Percentiles rank a stretch among this genome's conserved stretches.
phyloP scores from a whole-genome alignment of 2,888 invertebrate genomes.

The Amphipoea oculea region DNA sequence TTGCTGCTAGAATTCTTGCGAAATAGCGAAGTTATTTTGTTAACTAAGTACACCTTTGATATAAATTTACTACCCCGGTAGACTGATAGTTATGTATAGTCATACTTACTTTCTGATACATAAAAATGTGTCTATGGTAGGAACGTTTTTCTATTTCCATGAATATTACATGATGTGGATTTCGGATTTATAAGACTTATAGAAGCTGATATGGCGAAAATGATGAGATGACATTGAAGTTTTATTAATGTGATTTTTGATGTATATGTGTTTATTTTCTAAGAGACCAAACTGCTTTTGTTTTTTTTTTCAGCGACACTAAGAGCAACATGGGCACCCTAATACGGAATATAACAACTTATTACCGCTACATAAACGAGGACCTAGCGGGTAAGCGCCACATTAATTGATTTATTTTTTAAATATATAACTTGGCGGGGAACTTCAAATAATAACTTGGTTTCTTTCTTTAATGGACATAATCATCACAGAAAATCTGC shows the following conservation, averaged over 20 bases:
- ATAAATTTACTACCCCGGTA: not conserved
- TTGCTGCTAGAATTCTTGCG: not conserved
- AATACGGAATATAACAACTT: constrained; percentile 80
- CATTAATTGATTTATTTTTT: not conserved
- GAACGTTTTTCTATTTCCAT: not conserved
- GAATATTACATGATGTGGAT: not conserved
- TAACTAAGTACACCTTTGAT: not conserved
- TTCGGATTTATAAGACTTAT: too few relatives aligned
- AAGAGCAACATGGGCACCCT: constrained; percentile 79
- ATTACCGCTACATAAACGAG: constrained; percentile 83
- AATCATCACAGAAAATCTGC: too few relatives aligned
- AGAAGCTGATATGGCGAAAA: too few relatives aligned
- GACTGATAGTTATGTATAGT: not conserved
- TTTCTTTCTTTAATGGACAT: not conserved
- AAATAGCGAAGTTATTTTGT: not conserved
- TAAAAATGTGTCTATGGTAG: too few relatives aligned
- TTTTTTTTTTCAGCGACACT: constrained; percentile 47
- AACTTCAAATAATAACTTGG: not conserved
- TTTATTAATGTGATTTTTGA: not conserved
- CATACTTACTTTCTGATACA: not conserved
- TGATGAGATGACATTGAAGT: not conserved
- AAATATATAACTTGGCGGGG: not conserved
- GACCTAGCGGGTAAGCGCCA: constrained; percentile 81
- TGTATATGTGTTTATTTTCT: not conserved
- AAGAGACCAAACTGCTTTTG: not conserved